Conservation (phyloP, 1,140 invertebrate genomes). For the Drosophila bocqueti region DNA sequence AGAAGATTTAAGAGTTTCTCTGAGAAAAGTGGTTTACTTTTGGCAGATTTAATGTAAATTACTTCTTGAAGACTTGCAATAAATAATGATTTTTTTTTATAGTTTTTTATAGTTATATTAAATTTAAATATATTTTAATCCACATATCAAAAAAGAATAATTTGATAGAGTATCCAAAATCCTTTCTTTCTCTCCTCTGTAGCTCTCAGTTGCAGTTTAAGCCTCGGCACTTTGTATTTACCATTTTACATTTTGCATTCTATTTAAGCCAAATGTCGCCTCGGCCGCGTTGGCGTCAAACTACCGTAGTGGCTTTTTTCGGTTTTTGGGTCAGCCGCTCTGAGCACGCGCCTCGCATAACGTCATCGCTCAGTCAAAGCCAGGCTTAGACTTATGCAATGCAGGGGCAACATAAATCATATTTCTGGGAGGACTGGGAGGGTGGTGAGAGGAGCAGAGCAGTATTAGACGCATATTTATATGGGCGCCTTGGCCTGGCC, state of each 20-base stretch:
- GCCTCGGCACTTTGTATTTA: constrained; percentile 18
- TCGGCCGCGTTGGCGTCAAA: constrained; percentile 68
- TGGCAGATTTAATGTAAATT: background rate
- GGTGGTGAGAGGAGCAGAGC: background rate
- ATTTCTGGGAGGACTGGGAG: constrained; percentile 15
- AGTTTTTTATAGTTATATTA: too few relatives aligned
- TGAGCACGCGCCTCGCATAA: constrained; percentile 66
- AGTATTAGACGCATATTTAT: constrained; percentile 7
- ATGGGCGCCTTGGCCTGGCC: constrained; percentile 47
- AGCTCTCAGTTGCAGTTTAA: constrained; percentile 18
- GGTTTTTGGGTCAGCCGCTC: constrained; percentile 68
- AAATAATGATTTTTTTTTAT: too few relatives aligned
- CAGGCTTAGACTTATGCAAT: constrained; percentile 63
- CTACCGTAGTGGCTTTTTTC: constrained; percentile 55
- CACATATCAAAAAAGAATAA: background rate
- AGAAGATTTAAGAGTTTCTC: background rate
- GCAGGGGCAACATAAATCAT: constrained; percentile 60
- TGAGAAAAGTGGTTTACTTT: background rate
- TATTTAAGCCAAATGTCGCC: constrained; percentile 53
- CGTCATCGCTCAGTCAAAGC: constrained; percentile 44
- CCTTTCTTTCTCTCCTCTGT: background rate
- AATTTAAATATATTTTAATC: background rate
- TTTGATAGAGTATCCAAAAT: constrained; percentile 7
- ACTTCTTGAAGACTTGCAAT: background rate
- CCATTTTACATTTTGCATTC: constrained; percentile 44